Conservation (phyloP, 2,888 invertebrate genomes). For the Philopedon plagiatum region DNA sequence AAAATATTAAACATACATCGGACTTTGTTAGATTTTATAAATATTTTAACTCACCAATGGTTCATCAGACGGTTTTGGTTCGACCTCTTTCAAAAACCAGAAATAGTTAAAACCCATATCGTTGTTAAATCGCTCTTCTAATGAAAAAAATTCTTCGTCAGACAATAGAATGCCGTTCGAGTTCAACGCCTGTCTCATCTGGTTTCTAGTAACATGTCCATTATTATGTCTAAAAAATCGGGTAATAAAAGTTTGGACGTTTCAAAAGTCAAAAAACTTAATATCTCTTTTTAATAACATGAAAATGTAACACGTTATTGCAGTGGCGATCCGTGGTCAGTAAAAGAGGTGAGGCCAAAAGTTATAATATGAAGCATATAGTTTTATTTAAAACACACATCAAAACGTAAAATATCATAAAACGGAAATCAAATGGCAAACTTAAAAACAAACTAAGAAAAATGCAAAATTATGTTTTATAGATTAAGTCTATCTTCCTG, state of each 20-base stretch:
- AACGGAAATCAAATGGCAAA: no score
- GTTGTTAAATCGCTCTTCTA: slow-evolving; percentile 80
- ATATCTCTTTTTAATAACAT: not conserved
- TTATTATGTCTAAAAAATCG: slow-evolving; percentile 73
- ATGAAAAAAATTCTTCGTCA: slow-evolving; percentile 76
- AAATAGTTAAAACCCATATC: slow-evolving; percentile 84
- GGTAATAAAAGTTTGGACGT: not conserved
- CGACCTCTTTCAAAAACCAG: slow-evolving; percentile 78
- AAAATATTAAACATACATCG: no score
- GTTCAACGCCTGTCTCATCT: slow-evolving; percentile 80
- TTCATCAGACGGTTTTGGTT: slow-evolving; percentile 66
- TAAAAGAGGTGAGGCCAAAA: no score
- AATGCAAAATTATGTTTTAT: no score
- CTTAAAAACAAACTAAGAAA: no score
- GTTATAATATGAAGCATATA: no score
- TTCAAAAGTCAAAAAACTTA: not conserved
- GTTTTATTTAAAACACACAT: no score
- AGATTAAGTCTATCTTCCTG: no score
- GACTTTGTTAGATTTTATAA: no score
- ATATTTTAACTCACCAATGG: slow-evolving; percentile 65
- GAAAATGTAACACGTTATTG: no score
- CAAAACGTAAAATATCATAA: no score
- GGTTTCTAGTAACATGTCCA: slow-evolving; percentile 80
- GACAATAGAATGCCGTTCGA: slow-evolving; percentile 78
- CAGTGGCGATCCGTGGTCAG: no score